Conservation (phyloP, 2,888 invertebrate species). For the Calephelis perditalis region DNA sequence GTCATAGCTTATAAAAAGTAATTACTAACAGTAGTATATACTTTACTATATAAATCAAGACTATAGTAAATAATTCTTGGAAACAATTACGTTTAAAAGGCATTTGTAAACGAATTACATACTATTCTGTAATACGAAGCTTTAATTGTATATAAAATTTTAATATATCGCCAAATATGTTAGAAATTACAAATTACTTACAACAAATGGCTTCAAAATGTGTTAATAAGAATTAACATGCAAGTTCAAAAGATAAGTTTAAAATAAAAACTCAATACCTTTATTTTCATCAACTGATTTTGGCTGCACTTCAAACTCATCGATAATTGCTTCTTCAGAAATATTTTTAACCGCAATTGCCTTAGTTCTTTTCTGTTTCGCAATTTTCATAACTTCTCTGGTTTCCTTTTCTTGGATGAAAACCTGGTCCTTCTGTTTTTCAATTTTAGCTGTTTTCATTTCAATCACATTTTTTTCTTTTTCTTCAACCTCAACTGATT, state of each 20-base stretch:
- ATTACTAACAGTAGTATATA: background rate
- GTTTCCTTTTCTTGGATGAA: constrained; percentile 26
- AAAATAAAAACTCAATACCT: background rate
- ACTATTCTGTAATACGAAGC: background rate
- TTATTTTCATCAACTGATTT: background rate
- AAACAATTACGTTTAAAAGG: background rate
- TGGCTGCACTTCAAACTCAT: background rate
- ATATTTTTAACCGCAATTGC: constrained; percentile 35
- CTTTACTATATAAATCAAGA: background rate
- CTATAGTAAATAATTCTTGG: background rate
- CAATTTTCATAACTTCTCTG: constrained; percentile 37
- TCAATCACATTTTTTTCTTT: background rate
- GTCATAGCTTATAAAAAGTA: background rate
- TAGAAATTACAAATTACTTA: background rate
- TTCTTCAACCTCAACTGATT: constrained; percentile 34
- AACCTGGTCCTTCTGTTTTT: too few species aligned
- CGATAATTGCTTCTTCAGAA: background rate
- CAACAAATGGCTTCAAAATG: constrained; percentile 1
- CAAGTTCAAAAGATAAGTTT: constrained; percentile 22
- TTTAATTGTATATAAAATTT: background rate
- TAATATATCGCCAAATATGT: background rate
- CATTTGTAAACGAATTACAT: background rate
- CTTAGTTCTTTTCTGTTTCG: constrained; percentile 38
- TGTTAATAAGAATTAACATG: background rate
- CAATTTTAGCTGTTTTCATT: too few species aligned